Conservation (phyloP, 1,140 invertebrate genomes). For the Amphibalanus amphitrite region DNA sequence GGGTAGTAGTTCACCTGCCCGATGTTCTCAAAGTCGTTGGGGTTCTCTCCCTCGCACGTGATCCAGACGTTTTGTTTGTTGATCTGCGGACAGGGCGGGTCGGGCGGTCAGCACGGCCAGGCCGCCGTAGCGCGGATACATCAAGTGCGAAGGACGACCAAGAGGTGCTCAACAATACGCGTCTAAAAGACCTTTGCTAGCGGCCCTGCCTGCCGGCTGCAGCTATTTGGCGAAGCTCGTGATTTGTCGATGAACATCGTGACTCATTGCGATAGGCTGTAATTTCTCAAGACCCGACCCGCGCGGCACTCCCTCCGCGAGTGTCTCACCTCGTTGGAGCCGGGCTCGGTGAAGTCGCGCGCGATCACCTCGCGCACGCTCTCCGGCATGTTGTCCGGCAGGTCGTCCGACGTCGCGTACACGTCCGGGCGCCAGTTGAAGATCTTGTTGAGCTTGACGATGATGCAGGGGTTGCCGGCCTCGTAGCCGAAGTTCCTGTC, state of each 20-base stretch:
- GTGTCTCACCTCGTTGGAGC: neutral
- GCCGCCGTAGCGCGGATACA: no score
- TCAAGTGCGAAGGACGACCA: no score
- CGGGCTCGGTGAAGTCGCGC: slow-evolving; percentile 14
- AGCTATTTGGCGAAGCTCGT: no score
- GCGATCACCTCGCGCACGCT: slow-evolving; percentile 52
- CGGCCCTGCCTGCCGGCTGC: no score
- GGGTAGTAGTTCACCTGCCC: slow-evolving; percentile 57
- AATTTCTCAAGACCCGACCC: no score
- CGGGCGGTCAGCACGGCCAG: no score
- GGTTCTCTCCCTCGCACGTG: slow-evolving; percentile 73
- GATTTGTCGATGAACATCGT: no score
- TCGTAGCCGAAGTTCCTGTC: slow-evolving; percentile 53
- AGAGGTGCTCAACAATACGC: no score
- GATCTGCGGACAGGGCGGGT: slow-evolving; percentile 26
- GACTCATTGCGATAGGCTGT: no score
- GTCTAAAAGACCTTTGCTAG: no score
- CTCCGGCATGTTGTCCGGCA: slow-evolving; percentile 51
- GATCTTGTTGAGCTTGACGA: slow-evolving; percentile 73
- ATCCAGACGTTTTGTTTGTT: slow-evolving; percentile 57
- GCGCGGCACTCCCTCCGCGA: neutral
- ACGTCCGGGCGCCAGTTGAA: slow-evolving; percentile 53
- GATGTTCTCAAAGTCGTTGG: slow-evolving; percentile 71
- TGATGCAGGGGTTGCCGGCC: slow-evolving; percentile 55
- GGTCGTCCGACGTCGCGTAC: slow-evolving; percentile 37